A percentile compares a stretch with the other conserved stretches of the same genome.
Conservation (phyloP, 2,113 vertebrate species). For the Eurypyga helias region DNA sequence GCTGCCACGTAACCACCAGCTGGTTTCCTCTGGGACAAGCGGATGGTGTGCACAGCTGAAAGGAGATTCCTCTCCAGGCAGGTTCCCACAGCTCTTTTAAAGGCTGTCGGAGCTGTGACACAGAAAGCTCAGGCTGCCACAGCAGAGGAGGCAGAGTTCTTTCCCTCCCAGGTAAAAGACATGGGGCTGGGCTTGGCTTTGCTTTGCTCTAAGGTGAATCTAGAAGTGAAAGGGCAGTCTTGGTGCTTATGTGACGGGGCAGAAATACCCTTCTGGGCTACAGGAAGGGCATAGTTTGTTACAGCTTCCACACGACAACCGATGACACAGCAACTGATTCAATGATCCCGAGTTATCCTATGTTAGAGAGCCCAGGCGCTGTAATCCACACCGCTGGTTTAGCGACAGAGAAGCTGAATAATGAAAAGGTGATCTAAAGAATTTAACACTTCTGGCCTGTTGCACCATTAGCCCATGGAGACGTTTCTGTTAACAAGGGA, state of each 20-base stretch:
- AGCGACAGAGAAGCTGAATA: neutral
- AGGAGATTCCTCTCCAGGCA: neutral
- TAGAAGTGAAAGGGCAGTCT: neutral
- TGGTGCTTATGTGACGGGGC: neutral
- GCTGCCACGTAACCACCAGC: neutral
- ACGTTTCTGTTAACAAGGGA: neutral
- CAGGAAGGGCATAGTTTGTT: neutral
- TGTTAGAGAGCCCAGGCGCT: neutral
- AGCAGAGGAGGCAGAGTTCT: neutral
- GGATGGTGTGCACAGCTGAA: neutral
- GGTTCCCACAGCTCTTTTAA: neutral
- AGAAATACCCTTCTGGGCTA: neutral
- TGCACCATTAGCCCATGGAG: neutral
- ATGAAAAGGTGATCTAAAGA: neutral
- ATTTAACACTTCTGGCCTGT: neutral
- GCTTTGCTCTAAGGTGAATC: neutral
- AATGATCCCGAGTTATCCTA: neutral
- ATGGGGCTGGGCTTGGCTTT: neutral
- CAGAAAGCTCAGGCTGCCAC: neutral
- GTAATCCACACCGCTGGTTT: neutral
- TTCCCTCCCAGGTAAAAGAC: neutral
- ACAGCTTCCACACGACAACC: neutral
- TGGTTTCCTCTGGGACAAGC: neutral
- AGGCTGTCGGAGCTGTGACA: neutral
- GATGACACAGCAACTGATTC: neutral